These are phyloP conservation scores for Venustoraphidia nigricollis DNA, from an alignment of 2,888 invertebrate species.

Conservation along the genomic window DNA sequence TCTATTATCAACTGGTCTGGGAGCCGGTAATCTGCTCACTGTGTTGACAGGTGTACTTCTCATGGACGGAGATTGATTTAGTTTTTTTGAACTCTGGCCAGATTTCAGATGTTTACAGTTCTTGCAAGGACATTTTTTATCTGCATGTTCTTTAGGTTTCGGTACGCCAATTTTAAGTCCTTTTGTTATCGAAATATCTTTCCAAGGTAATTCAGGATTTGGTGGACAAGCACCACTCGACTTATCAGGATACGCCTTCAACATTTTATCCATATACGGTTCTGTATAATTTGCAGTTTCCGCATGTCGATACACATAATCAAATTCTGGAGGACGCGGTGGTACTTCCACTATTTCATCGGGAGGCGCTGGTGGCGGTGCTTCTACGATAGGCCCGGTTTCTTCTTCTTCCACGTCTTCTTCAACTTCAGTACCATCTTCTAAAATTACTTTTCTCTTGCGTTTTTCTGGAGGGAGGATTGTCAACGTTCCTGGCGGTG, in stretches of 20 bases:
- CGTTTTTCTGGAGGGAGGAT: conserved; percentile 2
- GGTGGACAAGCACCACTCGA: conserved; percentile 7
- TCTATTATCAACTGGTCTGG: no score
- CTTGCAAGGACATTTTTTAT: conserved; percentile 7
- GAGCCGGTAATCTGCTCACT: no score
- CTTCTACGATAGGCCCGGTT: background rate
- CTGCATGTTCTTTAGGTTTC: conserved; percentile 2
- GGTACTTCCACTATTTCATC: background rate
- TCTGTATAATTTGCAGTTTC: conserved; percentile 9
- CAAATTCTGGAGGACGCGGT: conserved; percentile 2
- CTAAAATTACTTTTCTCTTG: background rate
- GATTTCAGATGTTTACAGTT: background rate
- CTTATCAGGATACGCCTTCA: conserved; percentile 10
- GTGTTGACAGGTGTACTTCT: no score
- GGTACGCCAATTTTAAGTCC: conserved; percentile 4
- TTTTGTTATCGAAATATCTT: conserved; percentile 6
- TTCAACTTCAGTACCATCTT: background rate
- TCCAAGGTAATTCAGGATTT: conserved; percentile 8
- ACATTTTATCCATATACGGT: conserved; percentile 15
- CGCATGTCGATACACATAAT: conserved; percentile 11
- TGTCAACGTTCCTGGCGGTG: no score
- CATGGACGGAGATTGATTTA: background rate
- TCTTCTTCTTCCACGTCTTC: background rate
- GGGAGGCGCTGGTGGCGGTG: background rate
- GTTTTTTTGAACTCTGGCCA: conserved; percentile 2